These are phyloP conservation scores for Folsomia manolachei DNA, from an alignment of 2,888 invertebrate genomes.

Conservation along the genomic window DNA sequence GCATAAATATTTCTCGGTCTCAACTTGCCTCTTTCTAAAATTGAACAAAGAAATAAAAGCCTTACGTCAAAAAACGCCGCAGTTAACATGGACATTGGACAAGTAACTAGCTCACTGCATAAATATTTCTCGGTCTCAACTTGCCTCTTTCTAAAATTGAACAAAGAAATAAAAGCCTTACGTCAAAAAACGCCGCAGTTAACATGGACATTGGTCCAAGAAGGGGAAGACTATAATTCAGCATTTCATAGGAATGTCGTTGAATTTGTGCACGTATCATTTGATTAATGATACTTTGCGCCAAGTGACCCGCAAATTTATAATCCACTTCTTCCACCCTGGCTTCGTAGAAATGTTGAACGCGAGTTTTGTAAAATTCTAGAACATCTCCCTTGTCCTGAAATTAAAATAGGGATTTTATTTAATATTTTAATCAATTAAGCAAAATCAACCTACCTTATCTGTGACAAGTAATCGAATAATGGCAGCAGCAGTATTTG, in stretches of 20 bases:
- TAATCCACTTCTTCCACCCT: constrained; percentile 82
- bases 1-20: too few species aligned
- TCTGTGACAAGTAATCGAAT: constrained; percentile 80
- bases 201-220: constrained; percentile 48
- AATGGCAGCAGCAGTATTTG: constrained; percentile 74
- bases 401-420: constrained; percentile 27
- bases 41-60: too few species aligned
- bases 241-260: constrained; percentile 49
- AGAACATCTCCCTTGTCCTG: constrained; percentile 71
- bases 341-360: constrained; percentile 81
- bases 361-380: constrained; percentile 83
- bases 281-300: constrained; percentile 60
- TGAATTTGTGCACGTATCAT: constrained; percentile 51
- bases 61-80: constrained; percentile 50
- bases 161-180: constrained; percentile 23
- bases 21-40: too few species aligned
- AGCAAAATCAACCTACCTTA: constrained; percentile 57
- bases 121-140: too few species aligned
- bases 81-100: constrained; percentile 48
- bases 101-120: too few species aligned
- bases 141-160: too few species aligned
- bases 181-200: constrained; percentile 50
- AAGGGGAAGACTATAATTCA: constrained; percentile 49
- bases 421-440: constrained; percentile 6
- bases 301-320: constrained; percentile 74